Conservation (phyloP, 2,888 invertebrate species). For the Cinara cedri region DNA sequence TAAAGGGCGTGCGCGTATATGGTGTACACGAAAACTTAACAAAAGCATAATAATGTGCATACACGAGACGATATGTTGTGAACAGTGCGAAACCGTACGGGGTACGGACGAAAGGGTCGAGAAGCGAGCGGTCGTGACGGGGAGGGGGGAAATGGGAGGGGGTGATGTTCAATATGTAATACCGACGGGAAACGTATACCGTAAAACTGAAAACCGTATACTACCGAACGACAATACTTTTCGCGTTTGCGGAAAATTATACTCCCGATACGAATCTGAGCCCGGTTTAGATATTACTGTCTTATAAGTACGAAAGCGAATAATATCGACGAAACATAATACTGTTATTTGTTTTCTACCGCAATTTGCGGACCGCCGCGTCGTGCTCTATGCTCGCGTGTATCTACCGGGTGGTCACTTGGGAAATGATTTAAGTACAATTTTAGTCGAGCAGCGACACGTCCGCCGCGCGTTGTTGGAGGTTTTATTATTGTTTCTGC, state of each 20-base stretch:
- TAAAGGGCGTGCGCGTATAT: slow-evolving; percentile 2
- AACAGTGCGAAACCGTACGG: slow-evolving; percentile 7
- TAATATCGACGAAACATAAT: slow-evolving; percentile 3
- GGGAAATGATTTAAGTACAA: slow-evolving; percentile 28
- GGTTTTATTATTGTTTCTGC: neutral
- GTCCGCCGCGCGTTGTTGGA: no score
- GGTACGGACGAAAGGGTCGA: neutral
- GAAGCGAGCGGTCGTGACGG: no score
- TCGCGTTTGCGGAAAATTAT: slow-evolving; percentile 24
- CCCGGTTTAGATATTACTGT: neutral
- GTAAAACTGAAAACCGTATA: slow-evolving; percentile 38
- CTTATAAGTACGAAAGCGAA: neutral
- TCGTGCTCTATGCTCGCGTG: no score
- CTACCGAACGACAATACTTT: slow-evolving; percentile 1
- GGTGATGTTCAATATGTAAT: neutral
- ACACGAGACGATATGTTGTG: slow-evolving; percentile 23
- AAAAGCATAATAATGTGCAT: slow-evolving; percentile 30
- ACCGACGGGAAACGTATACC: neutral
- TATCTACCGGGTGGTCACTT: no score
- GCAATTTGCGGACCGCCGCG: no score
- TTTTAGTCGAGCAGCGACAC: neutral
- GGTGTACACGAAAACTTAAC: slow-evolving; percentile 14
- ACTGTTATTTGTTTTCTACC: no score
- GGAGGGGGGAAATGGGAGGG: neutral
- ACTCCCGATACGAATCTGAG: no score